A percentile compares a stretch with the other conserved stretches of the same genome.
Conservation (phyloP, 2,113 vertebrate species). For the Seriola dumerili region DNA sequence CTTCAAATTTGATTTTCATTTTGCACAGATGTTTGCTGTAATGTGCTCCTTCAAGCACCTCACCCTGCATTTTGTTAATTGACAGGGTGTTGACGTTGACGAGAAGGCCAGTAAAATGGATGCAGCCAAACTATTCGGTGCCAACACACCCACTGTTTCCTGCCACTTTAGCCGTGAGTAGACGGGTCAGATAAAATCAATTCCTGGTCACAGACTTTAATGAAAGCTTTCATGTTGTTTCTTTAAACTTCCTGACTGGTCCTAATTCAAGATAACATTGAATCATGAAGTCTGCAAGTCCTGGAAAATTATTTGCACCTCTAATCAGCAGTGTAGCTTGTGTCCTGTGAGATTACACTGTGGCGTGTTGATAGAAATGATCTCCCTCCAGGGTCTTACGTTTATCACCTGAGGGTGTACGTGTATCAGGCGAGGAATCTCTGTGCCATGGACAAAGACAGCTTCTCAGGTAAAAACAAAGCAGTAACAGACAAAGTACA, state of each 20-base stretch:
- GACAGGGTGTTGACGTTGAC: conserved; percentile 91
- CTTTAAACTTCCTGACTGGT: conserved; percentile 50
- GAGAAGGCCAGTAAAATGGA: conserved; percentile 88
- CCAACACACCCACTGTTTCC: conserved; percentile 96
- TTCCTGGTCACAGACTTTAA: conserved; percentile 44
- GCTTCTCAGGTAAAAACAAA: conserved; percentile 92
- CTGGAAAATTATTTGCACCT: neutral
- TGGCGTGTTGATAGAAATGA: conserved; percentile 4
- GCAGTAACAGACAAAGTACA: neutral
- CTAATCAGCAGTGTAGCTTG: neutral
- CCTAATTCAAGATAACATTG: conserved; percentile 22
- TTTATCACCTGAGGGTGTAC: conserved; percentile 96
- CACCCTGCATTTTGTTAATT: conserved; percentile 44
- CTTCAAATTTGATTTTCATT: neutral
- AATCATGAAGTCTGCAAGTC: neutral
- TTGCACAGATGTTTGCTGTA: neutral
- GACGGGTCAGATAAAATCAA: conserved; percentile 47
- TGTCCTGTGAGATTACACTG: conserved; percentile 10
- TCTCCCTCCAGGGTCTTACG: conserved; percentile 85
- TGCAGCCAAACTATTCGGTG: conserved; percentile 89
- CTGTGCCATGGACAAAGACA: conserved; percentile 96
- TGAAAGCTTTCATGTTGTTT: conserved; percentile 47
- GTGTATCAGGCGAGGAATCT: conserved; percentile 95
- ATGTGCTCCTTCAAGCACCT: neutral
- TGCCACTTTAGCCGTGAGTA: conserved; percentile 93